phyloP scores from a whole-genome alignment of 1,140 invertebrate genomes.

The Teleopsis dalmanni region DNA sequence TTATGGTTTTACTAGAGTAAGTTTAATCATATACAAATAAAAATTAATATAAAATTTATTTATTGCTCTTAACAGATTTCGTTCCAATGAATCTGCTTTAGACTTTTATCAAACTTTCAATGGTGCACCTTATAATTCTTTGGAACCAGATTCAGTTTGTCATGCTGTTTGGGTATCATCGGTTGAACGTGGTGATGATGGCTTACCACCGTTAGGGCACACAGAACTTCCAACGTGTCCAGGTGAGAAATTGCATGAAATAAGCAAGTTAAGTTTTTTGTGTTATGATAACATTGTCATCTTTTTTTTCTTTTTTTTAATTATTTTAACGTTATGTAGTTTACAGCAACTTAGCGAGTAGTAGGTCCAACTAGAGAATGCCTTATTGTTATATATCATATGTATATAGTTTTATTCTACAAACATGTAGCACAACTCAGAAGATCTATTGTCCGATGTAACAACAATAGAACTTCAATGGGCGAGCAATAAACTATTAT shows the following conservation, averaged over 20 bases:
- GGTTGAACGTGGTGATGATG: slow-evolving; percentile 73
- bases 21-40: slow-evolving; percentile 11
- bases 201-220: slow-evolving; percentile 64
- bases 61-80: slow-evolving; percentile 43
- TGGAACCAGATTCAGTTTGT: slow-evolving; percentile 86
- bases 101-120: slow-evolving; percentile 93
- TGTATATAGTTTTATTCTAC: no score
- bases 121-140: slow-evolving; percentile 82
- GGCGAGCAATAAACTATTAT: no score
- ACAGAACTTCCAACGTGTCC: slow-evolving; percentile 97
- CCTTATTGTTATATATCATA: no score
- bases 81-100: slow-evolving; percentile 66
- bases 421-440: no score
- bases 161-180: slow-evolving; percentile 90
- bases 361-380: no score
- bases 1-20: slow-evolving; percentile 90
- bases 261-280: neutral
- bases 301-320: no score
- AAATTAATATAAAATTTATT: neutral
- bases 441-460: no score
- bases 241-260: slow-evolving; percentile 38
- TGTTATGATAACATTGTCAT: no score
- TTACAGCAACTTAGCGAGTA: no score
- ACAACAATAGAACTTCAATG: no score
- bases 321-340: no score